Conservation (phyloP, 1,140 invertebrate genomes). For the Bombus ignitus region DNA sequence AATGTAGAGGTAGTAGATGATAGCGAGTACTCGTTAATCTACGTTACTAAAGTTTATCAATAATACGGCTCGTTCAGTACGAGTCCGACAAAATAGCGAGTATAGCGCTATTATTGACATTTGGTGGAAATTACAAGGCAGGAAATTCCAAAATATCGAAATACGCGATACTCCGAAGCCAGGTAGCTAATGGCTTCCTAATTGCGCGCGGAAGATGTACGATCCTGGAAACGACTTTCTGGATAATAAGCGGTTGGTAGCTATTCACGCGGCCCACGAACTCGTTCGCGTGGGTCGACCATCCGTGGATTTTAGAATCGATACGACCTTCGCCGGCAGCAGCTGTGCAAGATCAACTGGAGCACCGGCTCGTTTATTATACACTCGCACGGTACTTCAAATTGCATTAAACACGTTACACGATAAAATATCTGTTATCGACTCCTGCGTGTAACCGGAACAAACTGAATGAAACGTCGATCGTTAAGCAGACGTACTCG, state of each 20-base stretch:
- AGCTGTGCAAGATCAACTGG: constrained; percentile 50
- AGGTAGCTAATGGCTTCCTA: constrained; percentile 6
- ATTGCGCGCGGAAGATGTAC: constrained; percentile 52
- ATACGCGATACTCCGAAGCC: neutral
- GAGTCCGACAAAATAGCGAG: neutral
- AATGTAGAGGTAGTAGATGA: too few species aligned
- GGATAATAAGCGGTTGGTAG: constrained; percentile 57
- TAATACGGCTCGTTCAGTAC: neutral
- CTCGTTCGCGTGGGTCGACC: constrained; percentile 54
- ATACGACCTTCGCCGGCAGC: constrained; percentile 58
- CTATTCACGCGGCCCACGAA: constrained; percentile 58
- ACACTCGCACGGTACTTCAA: constrained; percentile 12
- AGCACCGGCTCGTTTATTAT: constrained; percentile 29
- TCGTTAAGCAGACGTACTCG: neutral
- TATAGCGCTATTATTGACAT: neutral
- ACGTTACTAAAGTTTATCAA: neutral
- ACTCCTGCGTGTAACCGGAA: neutral
- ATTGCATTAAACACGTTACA: constrained; percentile 16
- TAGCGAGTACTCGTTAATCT: neutral
- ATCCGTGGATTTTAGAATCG: constrained; percentile 61
- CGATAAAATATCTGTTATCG: neutral
- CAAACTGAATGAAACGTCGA: neutral
- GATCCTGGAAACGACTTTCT: constrained; percentile 29
- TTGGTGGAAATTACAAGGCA: neutral
- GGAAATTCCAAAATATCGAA: neutral